Conservation (phyloP, 1,140 invertebrate species). For the Drosophila truncata region DNA sequence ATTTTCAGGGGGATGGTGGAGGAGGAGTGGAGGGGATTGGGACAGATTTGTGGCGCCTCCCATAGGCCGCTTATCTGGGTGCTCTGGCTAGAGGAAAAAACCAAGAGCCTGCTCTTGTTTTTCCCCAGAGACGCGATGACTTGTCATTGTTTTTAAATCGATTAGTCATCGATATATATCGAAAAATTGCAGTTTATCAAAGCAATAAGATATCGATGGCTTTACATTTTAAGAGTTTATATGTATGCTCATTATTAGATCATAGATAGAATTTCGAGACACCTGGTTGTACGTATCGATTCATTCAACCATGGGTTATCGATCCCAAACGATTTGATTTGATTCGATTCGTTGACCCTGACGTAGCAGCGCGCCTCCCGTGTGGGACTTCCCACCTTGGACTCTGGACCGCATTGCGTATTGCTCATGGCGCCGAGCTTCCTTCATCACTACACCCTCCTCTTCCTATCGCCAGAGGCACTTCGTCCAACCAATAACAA, state of each 20-base stretch:
- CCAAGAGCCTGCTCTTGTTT: slow-evolving; percentile 20
- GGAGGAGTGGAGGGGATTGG: background rate
- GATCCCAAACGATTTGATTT: background rate
- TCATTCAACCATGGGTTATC: slow-evolving; percentile 14
- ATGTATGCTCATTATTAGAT: background rate
- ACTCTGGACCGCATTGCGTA: slow-evolving; percentile 47
- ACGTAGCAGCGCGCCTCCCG: slow-evolving; percentile 28
- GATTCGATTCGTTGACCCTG: slow-evolving; percentile 39
- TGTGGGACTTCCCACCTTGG: slow-evolving; percentile 49
- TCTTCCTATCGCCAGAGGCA: slow-evolving; percentile 9
- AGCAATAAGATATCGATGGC: background rate
- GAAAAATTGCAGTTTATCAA: background rate
- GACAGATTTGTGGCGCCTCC: slow-evolving; percentile 37
- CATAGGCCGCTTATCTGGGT: slow-evolving; percentile 38
- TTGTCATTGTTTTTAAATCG: background rate
- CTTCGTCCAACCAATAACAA: slow-evolving; percentile 24
- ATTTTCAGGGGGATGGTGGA: background rate
- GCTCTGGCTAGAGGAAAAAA: slow-evolving; percentile 43
- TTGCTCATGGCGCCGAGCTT: slow-evolving; percentile 29
- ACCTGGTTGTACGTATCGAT: slow-evolving; percentile 14
- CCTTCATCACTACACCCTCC: background rate
- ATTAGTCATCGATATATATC: slow-evolving; percentile 12
- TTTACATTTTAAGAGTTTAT: no score
- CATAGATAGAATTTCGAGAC: background rate
- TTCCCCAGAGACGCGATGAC: background rate